Base-by-base conservation (phyloP, 1,140 invertebrate species). In the Papilio glaucus region DNA sequence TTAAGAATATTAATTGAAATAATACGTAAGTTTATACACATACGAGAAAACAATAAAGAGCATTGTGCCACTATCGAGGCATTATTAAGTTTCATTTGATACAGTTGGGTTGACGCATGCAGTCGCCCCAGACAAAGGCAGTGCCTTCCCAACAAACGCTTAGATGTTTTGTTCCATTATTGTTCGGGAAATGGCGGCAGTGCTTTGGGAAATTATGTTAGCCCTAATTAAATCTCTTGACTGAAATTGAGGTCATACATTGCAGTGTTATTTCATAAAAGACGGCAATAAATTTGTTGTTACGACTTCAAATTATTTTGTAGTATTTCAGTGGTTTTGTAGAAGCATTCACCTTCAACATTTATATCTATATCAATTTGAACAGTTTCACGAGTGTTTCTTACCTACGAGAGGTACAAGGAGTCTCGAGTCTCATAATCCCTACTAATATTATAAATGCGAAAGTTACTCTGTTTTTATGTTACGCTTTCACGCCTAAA, bases 21-120 rank as follows among this genome's bases (percentile, higher is more conserved):
- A n/a, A n/a, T n/a, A n/a, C n/a, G n/a, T n/a, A n/a, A n/a, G n/a
- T n/a, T n/a, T n/a, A n/a, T n/a, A 10, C 8, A 49, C 0, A 21
- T 10, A 10, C 4, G 45, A 63, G 26, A 69, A 53, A 72, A 72
- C 57, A 71, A 75, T 74, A 75, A 74, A 73, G 33, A 77, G 70
- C 67, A 69, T n/a, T n/a, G 8, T 49, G 18, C 18, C 18, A 49
- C 15, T 49, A 49, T 49, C 9, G 45, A 49, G 18, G 75, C 68
- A 80, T 83, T 86, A 87, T 87, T 87, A 86, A 87, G 85, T 88
- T 85, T 86, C 82, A 86, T 86, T 86, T 83, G 82, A 82, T 80
- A 82, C 81, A 80, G 77, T 77, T 78, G 80, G 75, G 72, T 73
- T 81, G 77, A 75, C 63, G 72, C 70, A 75, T 73, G 72, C 76